Evolutionary conservation across 2,888 invertebrate genomes (phyloP).

Genomic region (Drosophila ezoana): DNA sequence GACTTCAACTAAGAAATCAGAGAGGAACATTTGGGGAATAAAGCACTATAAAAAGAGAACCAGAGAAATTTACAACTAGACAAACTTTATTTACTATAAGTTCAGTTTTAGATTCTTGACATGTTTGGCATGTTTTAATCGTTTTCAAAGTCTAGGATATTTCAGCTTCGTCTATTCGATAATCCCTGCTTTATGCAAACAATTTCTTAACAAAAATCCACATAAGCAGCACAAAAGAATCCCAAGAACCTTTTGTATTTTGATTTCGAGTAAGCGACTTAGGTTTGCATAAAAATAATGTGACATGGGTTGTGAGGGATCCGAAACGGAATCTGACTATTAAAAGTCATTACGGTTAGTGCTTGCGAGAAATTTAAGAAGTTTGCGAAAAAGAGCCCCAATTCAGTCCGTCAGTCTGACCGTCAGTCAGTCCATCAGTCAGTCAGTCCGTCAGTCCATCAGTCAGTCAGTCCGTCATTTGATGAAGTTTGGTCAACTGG

Average conservation of each 20-base stretch:
- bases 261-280: not conserved
- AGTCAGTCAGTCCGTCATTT: not conserved
- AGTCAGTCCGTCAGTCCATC: constrained; percentile 3
- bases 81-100: no score
- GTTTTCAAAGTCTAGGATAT: no score
- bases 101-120: no score
- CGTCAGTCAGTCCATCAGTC: constrained; percentile 8
- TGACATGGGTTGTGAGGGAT: not conserved
- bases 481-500: constrained; percentile 23
- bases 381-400: constrained; percentile 15
- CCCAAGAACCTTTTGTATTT: not conserved
- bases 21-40: no score
- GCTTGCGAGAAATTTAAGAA: constrained; percentile 15
- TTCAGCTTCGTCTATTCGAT: no score
- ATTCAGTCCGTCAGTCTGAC: not conserved
- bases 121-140: no score
- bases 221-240: not conserved
- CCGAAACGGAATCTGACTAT: constrained; percentile 1
- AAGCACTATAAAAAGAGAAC: no score
- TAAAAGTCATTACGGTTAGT: constrained; percentile 14
- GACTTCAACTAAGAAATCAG: no score
- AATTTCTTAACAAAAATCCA: not conserved
- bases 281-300: constrained; percentile 1
- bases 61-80: no score
- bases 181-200: no score